phyloP scores from a whole-genome alignment of 2,888 invertebrate genomes.

The Andrena hattorfiana region DNA sequence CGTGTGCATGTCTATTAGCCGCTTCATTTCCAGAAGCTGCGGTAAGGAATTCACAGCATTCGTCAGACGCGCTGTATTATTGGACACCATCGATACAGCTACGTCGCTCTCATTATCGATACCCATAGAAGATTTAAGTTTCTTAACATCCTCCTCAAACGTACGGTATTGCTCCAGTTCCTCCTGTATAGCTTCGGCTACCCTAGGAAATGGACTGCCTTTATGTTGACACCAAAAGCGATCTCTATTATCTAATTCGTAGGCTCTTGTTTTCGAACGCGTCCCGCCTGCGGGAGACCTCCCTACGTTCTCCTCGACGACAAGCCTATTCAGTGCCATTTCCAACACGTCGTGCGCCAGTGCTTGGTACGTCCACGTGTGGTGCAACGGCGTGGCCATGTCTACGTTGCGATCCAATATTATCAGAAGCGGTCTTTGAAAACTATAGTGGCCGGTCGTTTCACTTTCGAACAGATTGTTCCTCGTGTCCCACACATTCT shows the following conservation, averaged over 20 bases:
- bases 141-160: conserved; percentile 98
- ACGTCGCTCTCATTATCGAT: conserved; percentile 95
- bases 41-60: conserved; percentile 98
- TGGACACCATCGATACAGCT: conserved; percentile 94
- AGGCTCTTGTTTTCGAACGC: conserved; percentile 92
- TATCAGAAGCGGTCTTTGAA: conserved; percentile 96
- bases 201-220: conserved; percentile 96
- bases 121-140: conserved; percentile 97
- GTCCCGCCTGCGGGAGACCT: conserved; percentile 87
- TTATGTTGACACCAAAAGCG: conserved; percentile 97
- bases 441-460: conserved; percentile 91
- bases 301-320: conserved; percentile 88
- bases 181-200: conserved; percentile 99
- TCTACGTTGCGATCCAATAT: conserved; percentile 97
- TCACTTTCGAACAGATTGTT: conserved; percentile 98
- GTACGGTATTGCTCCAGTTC: conserved; percentile 97
- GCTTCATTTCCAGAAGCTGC: conserved; percentile 98
- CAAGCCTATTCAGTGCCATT: conserved; percentile 93
- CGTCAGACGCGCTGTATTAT: conserved; percentile 96
- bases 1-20: conserved; percentile 99
- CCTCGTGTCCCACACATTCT: conserved; percentile 98
- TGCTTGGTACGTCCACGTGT: conserved; percentile 99
- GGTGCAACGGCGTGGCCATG: conserved; percentile 98
- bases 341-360: conserved; percentile 98
- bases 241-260: conserved; percentile 95